A percentile compares a stretch with the other conserved stretches of the same genome.
Conservation (phyloP, 2,797 vertebrate genomes). For the Prionace glauca region DNA sequence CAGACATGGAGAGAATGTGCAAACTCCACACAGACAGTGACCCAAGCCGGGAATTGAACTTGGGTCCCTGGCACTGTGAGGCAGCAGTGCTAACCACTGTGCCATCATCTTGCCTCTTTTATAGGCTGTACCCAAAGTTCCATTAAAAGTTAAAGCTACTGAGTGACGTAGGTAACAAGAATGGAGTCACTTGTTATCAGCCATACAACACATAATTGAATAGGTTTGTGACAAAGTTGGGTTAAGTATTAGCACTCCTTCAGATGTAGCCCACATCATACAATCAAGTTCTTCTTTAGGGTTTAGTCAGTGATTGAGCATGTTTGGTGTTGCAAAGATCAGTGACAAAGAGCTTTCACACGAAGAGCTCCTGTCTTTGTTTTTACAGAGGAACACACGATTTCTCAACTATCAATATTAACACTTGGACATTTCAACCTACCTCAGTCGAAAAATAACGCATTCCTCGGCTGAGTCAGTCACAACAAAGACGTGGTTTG, state of each 20-base stretch:
- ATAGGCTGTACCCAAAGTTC: no score
- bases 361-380: neutral
- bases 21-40: no score
- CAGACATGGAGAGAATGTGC: no score
- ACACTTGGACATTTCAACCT: neutral
- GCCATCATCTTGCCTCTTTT: no score
- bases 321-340: neutral
- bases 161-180: neutral
- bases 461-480: slow-evolving; percentile 62
- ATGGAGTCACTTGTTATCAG: neutral
- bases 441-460: slow-evolving; percentile 82
- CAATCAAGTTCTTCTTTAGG: neutral
- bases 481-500: slow-evolving; percentile 82
- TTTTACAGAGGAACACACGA: neutral
- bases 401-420: neutral
- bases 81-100: no score
- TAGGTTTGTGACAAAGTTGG: neutral
- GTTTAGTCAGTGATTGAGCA: neutral
- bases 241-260: neutral
- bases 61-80: no score
- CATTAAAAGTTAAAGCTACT: no score
- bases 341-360: neutral
- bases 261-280: neutral
- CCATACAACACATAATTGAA: neutral
- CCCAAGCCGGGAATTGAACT: no score